Evolutionary conservation across 1,140 invertebrate genomes (phyloP).

Genomic region (Varroa destructor): DNA sequence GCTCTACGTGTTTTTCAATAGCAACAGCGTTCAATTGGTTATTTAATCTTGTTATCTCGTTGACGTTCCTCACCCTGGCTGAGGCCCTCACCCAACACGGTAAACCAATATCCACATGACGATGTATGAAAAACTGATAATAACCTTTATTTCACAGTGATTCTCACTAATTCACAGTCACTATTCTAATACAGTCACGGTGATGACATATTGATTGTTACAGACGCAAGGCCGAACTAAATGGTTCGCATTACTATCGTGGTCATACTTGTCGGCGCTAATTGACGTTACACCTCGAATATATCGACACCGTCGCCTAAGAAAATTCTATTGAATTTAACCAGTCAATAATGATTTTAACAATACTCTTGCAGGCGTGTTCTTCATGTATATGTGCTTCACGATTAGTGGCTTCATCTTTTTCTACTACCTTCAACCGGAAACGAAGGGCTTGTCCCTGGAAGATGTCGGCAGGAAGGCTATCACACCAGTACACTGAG

Average conservation of each 20-base stretch:
- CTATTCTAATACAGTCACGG: background rate
- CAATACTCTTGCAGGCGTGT: constrained; percentile 43
- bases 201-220: background rate
- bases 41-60: constrained; percentile 48
- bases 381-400: constrained; percentile 46
- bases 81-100: constrained; percentile 45
- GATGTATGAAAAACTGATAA: no score
- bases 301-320: background rate
- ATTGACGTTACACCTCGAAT: no score
- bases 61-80: constrained; percentile 48
- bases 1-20: constrained; percentile 47
- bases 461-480: constrained; percentile 47
- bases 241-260: no score
- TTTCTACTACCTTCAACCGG: constrained; percentile 45
- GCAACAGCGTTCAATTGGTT: constrained; percentile 51
- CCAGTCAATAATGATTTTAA: background rate
- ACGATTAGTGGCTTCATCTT: constrained; percentile 44
- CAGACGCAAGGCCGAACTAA: no score
- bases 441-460: constrained; percentile 46
- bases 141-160: background rate
- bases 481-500: constrained; percentile 37
- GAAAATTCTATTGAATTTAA: background rate
- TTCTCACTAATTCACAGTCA: background rate
- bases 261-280: no score
- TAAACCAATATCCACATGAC: constrained; percentile 31